Percentiles rank a stretch among this genome's conserved stretches.
phyloP scores from a whole-genome alignment of 2,113 vertebrate species.

The Oostethus manadensis region DNA sequence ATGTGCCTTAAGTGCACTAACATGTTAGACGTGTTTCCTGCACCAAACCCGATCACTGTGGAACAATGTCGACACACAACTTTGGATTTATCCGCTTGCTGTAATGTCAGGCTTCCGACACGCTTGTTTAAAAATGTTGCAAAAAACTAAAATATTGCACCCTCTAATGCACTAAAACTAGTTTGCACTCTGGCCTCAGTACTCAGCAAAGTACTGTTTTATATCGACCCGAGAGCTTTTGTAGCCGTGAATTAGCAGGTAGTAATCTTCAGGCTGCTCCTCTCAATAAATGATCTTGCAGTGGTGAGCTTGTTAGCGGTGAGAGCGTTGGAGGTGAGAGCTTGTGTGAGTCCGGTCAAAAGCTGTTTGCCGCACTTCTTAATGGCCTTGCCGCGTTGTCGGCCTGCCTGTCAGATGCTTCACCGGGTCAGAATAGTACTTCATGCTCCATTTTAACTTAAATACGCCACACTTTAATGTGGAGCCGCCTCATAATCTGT shows the following conservation, averaged over 20 bases:
- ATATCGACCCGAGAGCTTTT: background rate
- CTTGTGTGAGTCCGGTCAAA: background rate
- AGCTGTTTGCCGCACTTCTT: background rate
- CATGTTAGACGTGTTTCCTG: too few species aligned
- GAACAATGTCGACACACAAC: too few species aligned
- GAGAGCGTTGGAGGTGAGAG: constrained; percentile 1
- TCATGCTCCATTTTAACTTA: constrained; percentile 6
- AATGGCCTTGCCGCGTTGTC: background rate
- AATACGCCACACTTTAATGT: constrained; percentile 5
- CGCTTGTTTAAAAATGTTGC: too few species aligned
- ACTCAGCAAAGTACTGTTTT: too few species aligned
- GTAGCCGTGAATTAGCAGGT: background rate
- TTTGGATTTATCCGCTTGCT: too few species aligned
- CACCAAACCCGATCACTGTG: too few species aligned
- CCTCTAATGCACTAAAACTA: too few species aligned
- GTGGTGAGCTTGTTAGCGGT: background rate
- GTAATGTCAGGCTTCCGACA: too few species aligned
- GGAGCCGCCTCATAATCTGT: background rate
- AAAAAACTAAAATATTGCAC: too few species aligned
- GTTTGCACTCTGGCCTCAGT: too few species aligned
- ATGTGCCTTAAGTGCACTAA: too few species aligned
- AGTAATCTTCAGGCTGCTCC: background rate
- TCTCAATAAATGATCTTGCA: constrained; percentile 1
- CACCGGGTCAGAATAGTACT: background rate
- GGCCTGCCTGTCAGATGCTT: background rate